phyloP scores from a whole-genome alignment of 2,113 vertebrate genomes.

The Psittacara wagleri region DNA sequence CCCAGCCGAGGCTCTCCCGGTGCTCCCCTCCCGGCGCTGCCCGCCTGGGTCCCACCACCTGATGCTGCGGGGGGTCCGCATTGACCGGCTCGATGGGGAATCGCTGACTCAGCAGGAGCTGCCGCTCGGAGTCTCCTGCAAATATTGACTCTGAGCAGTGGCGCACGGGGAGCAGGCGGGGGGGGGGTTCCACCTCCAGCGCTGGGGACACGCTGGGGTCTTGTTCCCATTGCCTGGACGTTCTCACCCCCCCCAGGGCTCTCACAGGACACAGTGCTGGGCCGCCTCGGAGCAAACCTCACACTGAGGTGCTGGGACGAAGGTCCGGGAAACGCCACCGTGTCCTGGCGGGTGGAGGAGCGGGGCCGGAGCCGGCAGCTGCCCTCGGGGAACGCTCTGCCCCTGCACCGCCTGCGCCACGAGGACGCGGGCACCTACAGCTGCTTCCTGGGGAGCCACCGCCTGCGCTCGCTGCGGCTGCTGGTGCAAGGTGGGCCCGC shows the following conservation, averaged over 20 bases:
- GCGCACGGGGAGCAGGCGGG: background rate
- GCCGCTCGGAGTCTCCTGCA: background rate
- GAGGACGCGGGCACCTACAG: constrained; percentile 58
- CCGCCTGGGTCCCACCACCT: background rate
- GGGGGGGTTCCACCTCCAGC: too few relatives aligned
- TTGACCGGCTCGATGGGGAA: background rate
- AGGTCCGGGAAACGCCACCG: background rate
- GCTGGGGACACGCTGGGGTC: background rate
- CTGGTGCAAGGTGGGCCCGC: constrained; percentile 69
- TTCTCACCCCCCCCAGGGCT: background rate
- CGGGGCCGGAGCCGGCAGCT: accelerated
- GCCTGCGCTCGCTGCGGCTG: constrained; percentile 1
- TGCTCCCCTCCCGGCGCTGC: background rate
- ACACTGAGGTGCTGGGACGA: constrained; percentile 28
- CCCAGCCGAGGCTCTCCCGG: background rate
- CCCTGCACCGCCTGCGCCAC: background rate
- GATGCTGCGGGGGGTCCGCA: background rate
- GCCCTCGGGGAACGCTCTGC: background rate
- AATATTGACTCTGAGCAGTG: background rate
- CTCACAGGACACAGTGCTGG: background rate
- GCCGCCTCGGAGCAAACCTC: constrained; percentile 10
- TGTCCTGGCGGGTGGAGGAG: constrained; percentile 39
- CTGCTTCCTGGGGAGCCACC: background rate
- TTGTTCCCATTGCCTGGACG: accelerated
- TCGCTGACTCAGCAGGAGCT: background rate